phyloP scores from a whole-genome alignment of 2,113 vertebrate species.

The Cinclus cinclus region DNA sequence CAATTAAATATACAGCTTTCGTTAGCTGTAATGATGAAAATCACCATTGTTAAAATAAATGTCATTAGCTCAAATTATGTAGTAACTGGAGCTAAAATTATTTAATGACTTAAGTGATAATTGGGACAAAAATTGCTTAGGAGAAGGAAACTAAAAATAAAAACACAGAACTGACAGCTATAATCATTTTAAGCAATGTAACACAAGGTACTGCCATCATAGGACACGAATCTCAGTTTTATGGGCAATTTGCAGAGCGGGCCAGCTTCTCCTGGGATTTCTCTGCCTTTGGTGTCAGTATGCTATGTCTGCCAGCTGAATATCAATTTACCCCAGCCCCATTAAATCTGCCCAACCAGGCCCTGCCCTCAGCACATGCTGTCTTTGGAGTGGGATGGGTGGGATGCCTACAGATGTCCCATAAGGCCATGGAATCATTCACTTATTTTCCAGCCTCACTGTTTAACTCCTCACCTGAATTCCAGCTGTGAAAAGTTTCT shows the following conservation, averaged over 20 bases:
- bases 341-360: neutral
- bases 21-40: conserved; percentile 58
- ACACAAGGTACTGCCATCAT: neutral
- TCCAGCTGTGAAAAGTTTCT: neutral
- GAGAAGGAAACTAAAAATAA: conserved; percentile 49
- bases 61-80: conserved; percentile 48
- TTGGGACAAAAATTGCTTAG: conserved; percentile 40
- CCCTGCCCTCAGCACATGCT: neutral
- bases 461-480: neutral
- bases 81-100: conserved; percentile 55
- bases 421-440: neutral
- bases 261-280: neutral
- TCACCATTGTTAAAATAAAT: conserved; percentile 59
- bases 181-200: conserved; percentile 22
- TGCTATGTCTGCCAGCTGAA: neutral
- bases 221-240: neutral
- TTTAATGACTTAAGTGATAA: conserved; percentile 45
- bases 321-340: neutral
- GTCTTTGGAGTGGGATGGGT: neutral
- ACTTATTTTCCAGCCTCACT: neutral
- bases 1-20: neutral
- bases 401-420: neutral
- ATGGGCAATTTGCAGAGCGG: conserved; percentile 21
- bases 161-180: conserved; percentile 19
- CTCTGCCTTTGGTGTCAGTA: neutral